A percentile compares a stretch with the other conserved stretches of the same genome.
phyloP scores from a whole-genome alignment of 2,888 invertebrate species.

The Hirudinaria manillensis region DNA sequence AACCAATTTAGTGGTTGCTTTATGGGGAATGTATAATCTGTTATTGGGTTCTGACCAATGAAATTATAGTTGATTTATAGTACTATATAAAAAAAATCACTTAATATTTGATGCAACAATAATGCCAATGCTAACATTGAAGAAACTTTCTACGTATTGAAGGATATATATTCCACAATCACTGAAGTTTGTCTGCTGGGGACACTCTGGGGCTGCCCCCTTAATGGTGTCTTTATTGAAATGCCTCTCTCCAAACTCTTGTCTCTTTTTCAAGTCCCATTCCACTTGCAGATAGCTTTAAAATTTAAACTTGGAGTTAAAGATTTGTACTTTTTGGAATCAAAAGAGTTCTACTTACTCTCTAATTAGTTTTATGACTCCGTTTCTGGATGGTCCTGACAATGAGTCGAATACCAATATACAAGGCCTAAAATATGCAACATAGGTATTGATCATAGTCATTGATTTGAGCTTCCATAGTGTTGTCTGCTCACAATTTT shows the following conservation, averaged over 20 bases:
- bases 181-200: conserved; percentile 93
- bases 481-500: conserved; percentile 4
- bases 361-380: conserved; percentile 82
- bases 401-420: conserved; percentile 92
- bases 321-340: background rate
- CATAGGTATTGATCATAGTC: background rate
- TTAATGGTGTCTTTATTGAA: conserved; percentile 79
- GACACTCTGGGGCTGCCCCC: conserved; percentile 80
- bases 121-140: conserved; percentile 62
- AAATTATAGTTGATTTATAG: background rate
- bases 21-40: conserved; percentile 75
- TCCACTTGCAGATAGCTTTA: conserved; percentile 57
- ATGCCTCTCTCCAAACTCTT: conserved; percentile 54
- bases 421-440: conserved; percentile 67
- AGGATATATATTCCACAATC: conserved; percentile 93
- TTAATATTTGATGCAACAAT: background rate
- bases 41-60: conserved; percentile 61
- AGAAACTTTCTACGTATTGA: conserved; percentile 93
- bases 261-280: conserved; percentile 57
- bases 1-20: conserved; percentile 82
- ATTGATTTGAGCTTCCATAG: background rate
- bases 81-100: background rate
- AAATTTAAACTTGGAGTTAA: conserved; percentile 1
- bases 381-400: conserved; percentile 69
- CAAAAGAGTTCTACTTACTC: conserved; percentile 57